phyloP scores from a whole-genome alignment of 1,140 invertebrate species.

The Euura lappo region DNA sequence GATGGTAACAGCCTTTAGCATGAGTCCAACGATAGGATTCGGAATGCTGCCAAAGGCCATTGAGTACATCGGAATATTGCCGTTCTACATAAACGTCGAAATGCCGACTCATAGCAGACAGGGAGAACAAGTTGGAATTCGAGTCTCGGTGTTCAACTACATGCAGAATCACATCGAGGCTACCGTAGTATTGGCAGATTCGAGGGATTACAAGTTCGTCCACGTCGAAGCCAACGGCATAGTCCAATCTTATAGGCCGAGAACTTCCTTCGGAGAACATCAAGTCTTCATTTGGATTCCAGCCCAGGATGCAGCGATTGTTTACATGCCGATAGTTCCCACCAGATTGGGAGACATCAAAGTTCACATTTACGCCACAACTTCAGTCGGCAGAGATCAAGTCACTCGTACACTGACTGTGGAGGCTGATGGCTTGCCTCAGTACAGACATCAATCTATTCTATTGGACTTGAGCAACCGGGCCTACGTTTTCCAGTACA shows the following conservation, averaged over 20 bases:
- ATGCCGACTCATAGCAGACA: conserved; percentile 83
- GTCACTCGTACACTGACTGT: conserved; percentile 77
- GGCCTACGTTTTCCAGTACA: conserved; percentile 91
- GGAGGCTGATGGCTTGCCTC: conserved; percentile 91
- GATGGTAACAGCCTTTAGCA: conserved; percentile 91
- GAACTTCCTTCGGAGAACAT: conserved; percentile 89
- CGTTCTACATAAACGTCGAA: conserved; percentile 95
- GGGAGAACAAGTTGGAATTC: conserved; percentile 92
- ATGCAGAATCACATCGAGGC: conserved; percentile 84
- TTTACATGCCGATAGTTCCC: conserved; percentile 91
- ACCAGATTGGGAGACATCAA: conserved; percentile 79
- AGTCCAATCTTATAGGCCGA: conserved; percentile 82
- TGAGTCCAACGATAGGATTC: conserved; percentile 85
- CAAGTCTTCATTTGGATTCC: conserved; percentile 91
- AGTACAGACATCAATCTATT: conserved; percentile 90
- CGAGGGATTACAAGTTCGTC: conserved; percentile 90
- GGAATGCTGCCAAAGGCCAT: conserved; percentile 82
- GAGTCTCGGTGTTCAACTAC: conserved; percentile 95
- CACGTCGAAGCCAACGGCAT: conserved; percentile 91
- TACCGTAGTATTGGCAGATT: conserved; percentile 85
- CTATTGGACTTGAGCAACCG: conserved; percentile 90
- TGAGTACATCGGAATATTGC: conserved; percentile 82
- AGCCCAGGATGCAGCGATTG: conserved; percentile 78
- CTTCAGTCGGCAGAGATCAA: conserved; percentile 82
- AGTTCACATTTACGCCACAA: conserved; percentile 83